phyloP scores from a whole-genome alignment of 2,113 vertebrate genomes.

The Nanorana parkeri region DNA sequence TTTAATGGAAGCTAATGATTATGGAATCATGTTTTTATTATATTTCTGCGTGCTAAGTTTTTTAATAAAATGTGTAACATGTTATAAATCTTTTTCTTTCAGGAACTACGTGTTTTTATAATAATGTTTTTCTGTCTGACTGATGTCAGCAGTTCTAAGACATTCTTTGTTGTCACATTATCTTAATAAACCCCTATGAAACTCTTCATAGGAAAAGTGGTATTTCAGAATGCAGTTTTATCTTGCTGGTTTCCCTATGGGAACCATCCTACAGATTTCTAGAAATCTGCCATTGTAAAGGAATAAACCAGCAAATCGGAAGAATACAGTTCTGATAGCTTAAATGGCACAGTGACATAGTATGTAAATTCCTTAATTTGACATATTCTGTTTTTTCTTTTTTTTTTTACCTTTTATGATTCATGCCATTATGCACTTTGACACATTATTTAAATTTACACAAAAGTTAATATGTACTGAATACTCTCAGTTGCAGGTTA shows the following conservation, averaged over 20 bases:
- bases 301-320: background rate
- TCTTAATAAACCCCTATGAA: background rate
- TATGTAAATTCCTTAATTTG: background rate
- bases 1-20: no score
- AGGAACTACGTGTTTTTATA: no score
- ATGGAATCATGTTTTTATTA: no score
- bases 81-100: no score
- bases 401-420: slow-evolving; percentile 1
- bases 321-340: background rate
- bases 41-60: no score
- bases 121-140: no score
- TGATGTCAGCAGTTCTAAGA: background rate
- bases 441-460: background rate
- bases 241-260: background rate
- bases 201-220: background rate
- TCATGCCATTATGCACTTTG: background rate
- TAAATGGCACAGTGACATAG: background rate
- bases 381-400: background rate
- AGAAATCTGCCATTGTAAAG: slow-evolving; percentile 23
- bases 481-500: no score
- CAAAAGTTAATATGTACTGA: background rate
- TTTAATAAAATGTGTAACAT: no score
- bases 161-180: slow-evolving; percentile 30
- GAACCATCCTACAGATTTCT: background rate
- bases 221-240: background rate